These are phyloP conservation scores for Anorthoa munda DNA, from an alignment of 2,888 invertebrate genomes.

Conservation along the genomic window DNA sequence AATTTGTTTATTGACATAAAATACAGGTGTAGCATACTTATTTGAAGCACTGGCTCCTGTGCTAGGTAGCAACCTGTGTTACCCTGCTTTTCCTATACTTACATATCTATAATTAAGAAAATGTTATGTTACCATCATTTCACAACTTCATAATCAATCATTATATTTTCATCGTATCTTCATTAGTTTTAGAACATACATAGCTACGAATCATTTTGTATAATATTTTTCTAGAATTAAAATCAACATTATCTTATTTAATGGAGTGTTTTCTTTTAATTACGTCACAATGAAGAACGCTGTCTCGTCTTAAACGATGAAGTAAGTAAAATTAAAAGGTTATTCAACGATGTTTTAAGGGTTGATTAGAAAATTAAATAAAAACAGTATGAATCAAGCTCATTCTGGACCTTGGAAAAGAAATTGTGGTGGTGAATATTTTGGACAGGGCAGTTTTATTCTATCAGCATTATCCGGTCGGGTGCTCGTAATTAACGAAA, in stretches of 20 bases:
- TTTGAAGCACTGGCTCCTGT: too few relatives aligned
- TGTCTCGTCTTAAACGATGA: not conserved
- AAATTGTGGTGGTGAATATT: too few relatives aligned
- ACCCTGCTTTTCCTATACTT: too few relatives aligned
- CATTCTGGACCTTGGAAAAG: too few relatives aligned
- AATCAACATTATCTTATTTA: constrained; percentile 52
- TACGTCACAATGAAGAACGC: constrained; percentile 1
- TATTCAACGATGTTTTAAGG: not conserved
- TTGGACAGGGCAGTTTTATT: too few relatives aligned
- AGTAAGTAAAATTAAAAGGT: not conserved
- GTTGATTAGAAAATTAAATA: constrained; percentile 9
- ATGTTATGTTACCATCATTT: not conserved
- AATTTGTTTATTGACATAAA: too few relatives aligned
- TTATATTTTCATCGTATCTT: constrained; percentile 28
- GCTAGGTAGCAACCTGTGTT: too few relatives aligned
- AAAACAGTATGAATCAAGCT: constrained; percentile 2
- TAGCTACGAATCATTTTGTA: constrained; percentile 66
- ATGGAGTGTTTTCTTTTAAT: constrained; percentile 53
- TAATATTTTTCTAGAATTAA: constrained; percentile 69
- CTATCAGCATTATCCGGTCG: too few relatives aligned
- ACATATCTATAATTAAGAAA: too few relatives aligned
- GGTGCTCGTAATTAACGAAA: too few relatives aligned
- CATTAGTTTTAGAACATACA: constrained; percentile 45
- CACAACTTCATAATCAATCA: constrained; percentile 16
- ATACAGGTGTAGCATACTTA: too few relatives aligned